These are phyloP conservation scores for Chrysolina haemoptera DNA, from an alignment of 2,888 invertebrate genomes.

Conservation along the genomic window DNA sequence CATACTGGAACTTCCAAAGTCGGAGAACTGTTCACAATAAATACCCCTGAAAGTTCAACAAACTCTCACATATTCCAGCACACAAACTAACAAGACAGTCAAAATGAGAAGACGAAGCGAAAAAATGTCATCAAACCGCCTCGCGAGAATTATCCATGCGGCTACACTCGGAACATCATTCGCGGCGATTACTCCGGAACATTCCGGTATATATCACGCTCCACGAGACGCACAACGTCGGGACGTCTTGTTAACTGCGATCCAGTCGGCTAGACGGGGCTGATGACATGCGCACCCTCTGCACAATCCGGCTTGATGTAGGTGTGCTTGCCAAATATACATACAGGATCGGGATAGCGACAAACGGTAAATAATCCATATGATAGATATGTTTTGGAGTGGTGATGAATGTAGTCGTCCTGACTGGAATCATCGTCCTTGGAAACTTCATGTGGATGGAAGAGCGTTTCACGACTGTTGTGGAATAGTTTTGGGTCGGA, in stretches of 20 bases:
- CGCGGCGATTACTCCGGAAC: constrained; percentile 30
- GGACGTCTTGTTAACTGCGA: constrained; percentile 57
- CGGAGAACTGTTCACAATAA: constrained; percentile 22
- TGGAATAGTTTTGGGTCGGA: background rate
- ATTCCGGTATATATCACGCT: constrained; percentile 33
- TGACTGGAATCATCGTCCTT: background rate
- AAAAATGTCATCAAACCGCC: background rate
- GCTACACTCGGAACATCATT: constrained; percentile 2
- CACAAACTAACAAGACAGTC: constrained; percentile 14
- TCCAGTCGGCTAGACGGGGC: constrained; percentile 50
- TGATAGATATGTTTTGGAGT: constrained; percentile 42
- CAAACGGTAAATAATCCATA: constrained; percentile 42
- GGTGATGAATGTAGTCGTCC: constrained; percentile 31
- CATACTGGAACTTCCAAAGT: constrained; percentile 49
- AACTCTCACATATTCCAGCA: constrained; percentile 26
- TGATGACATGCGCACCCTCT: constrained; percentile 56
- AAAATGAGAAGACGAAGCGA: constrained; percentile 12
- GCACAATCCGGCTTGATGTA: constrained; percentile 40
- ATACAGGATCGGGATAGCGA: constrained; percentile 45
- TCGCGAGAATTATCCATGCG: background rate
- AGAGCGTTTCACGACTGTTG: background rate
- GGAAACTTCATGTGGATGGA: background rate
- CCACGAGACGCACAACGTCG: constrained; percentile 54
- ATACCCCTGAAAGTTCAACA: background rate
- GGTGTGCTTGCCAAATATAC: constrained; percentile 47